phyloP scores from a whole-genome alignment of 2,888 invertebrate genomes.

The Kuschelorhynchus macadamiae region DNA sequence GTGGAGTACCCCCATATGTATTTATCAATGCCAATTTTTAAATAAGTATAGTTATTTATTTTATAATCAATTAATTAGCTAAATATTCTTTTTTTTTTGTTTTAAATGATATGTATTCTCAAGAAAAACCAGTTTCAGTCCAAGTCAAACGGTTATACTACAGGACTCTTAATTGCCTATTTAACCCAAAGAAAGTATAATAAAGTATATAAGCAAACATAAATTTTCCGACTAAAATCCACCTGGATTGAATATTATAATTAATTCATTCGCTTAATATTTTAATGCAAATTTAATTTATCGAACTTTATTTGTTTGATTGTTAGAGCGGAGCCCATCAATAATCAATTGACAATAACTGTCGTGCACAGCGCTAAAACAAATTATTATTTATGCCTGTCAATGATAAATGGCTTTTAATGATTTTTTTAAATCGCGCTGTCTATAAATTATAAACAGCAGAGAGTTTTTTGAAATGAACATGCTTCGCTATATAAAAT shows the following conservation, averaged over 20 bases:
- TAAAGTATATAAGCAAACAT: constrained; percentile 1
- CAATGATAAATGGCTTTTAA: constrained; percentile 48
- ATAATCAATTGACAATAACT: constrained; percentile 50
- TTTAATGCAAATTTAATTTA: constrained; percentile 37
- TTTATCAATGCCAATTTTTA: too few relatives aligned
- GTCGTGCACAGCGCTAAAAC: constrained; percentile 48
- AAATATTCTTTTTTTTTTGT: too few relatives aligned
- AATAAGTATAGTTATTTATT: too few relatives aligned
- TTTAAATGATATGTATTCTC: too few relatives aligned
- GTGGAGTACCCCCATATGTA: too few relatives aligned
- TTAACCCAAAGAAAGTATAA: constrained; percentile 14
- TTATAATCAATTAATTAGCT: too few relatives aligned
- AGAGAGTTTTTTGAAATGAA: constrained; percentile 39
- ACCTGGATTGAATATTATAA: constrained; percentile 36
- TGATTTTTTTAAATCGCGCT: constrained; percentile 41
- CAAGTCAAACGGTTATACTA: neutral
- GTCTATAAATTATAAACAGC: constrained; percentile 47
- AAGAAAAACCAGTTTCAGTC: constrained; percentile 16
- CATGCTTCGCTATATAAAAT: constrained; percentile 41
- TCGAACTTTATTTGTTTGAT: constrained; percentile 43
- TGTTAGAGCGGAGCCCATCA: constrained; percentile 47
- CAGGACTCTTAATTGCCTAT: constrained; percentile 17
- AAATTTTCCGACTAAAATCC: constrained; percentile 14
- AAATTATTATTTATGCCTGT: constrained; percentile 51
- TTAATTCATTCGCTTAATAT: constrained; percentile 24